Evolutionary conservation across 2,888 invertebrate species (phyloP).

Genomic region (Noctua comes): DNA sequence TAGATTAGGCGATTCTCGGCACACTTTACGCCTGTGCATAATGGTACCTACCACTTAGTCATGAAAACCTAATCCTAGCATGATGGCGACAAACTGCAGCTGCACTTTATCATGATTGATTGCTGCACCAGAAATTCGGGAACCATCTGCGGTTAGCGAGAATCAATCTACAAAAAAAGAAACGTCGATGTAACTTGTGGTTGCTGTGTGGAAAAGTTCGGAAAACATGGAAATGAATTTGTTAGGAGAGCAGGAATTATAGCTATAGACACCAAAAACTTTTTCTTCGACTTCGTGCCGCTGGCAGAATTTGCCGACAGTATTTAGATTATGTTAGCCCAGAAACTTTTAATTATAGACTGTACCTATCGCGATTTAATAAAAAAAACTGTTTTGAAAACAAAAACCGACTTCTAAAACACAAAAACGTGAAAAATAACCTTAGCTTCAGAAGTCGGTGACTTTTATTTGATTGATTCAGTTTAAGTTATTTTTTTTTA

Average conservation of each 20-base stretch:
- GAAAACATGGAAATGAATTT: neutral
- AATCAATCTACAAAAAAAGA: neutral
- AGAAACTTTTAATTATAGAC: neutral
- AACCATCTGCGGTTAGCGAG: conserved; percentile 15
- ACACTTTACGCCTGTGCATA: conserved; percentile 3
- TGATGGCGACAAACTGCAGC: conserved; percentile 24
- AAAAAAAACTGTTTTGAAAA: too few relatives aligned
- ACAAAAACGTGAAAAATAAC: too few relatives aligned
- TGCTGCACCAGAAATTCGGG: conserved; percentile 22
- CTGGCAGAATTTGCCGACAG: neutral
- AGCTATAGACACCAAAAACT: neutral
- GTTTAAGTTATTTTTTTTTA: too few relatives aligned
- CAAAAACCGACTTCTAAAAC: too few relatives aligned
- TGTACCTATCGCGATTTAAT: too few relatives aligned
- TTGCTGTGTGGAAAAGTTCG: neutral
- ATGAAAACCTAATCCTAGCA: conserved; percentile 1
- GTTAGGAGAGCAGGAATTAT: neutral
- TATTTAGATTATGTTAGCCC: neutral
- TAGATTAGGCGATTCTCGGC: neutral
- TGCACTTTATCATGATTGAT: conserved; percentile 45
- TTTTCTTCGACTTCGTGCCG: neutral
- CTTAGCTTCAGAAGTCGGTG: too few relatives aligned
- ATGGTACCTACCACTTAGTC: conserved; percentile 13
- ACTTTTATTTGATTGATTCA: too few relatives aligned
- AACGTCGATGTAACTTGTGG: neutral